Base-by-base conservation (phyloP, 2,797 vertebrate species). In the Brotula barbata region DNA sequence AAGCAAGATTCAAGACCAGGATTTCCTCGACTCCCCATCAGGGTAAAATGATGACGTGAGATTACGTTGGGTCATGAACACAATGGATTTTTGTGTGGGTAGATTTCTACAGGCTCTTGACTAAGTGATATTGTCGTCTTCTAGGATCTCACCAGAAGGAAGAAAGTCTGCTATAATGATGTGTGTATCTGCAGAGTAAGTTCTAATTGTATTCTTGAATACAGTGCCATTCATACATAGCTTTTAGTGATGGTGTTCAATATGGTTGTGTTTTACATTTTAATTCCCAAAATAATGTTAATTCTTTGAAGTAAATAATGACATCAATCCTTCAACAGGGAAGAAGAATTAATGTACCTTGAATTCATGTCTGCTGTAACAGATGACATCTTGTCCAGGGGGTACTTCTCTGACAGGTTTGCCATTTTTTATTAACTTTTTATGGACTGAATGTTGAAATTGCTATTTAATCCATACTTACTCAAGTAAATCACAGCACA, bases 301-400 rank as follows among this genome's bases (percentile, higher is more conserved):
- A 17, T 10, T 47, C 11, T 31, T 5, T 61, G 11, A 64, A 63
- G 39, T 42, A 1, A 62, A 34, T 58, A 11, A 28, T 40, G 0
- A 39, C 10, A 20, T 52, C 8, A 73, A 42, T 59, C 45, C 5
- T 52, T 77, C 15, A 55, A 49, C 84, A 98, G 97, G 76, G 93
- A 97, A 68, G 94, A 97, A 72, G 95, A 98, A 76, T 79, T 95
- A 40, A 73, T 88, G 60, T 97, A 96, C 88, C 91, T 98, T 56
- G 92, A 89, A 74, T 98, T 98, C 80, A 93, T 99, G 76, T 90
- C 94, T 83, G 93, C 93, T 68, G 80, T 98, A 67, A 98, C 97
- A 44, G 93, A 94, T 67, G 95, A 98, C 53, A 95, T 99, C 83
- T 88, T 98, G 84, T 90, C 82, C 71, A 88, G 93, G 21, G 94